A percentile compares a stretch with the other conserved stretches of the same genome.
These are phyloP conservation scores for Calliopsis andreniformis DNA, from an alignment of 1,140 invertebrate species.

Conservation along the genomic window DNA sequence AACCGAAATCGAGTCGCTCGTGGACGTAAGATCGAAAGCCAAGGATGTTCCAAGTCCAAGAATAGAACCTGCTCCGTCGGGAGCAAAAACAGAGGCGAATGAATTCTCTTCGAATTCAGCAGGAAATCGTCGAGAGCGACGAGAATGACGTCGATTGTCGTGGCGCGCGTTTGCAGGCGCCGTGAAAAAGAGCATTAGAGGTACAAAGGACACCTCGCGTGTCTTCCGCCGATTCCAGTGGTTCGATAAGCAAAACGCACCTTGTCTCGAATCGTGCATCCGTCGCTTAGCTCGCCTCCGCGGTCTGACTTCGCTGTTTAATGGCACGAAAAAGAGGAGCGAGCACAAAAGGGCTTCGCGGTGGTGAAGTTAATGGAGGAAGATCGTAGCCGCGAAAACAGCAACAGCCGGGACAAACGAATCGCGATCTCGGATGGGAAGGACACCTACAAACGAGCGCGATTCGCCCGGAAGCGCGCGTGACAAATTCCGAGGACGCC, in stretches of 20 bases:
- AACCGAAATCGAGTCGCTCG: not conserved
- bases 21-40: too few relatives aligned
- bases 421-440: constrained; percentile 8
- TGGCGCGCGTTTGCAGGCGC: too few relatives aligned
- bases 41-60: too few relatives aligned
- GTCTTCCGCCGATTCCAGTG: constrained; percentile 2
- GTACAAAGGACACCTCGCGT: constrained; percentile 2
- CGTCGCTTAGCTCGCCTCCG: not conserved
- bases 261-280: not conserved
- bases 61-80: not conserved
- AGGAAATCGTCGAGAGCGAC: not conserved
- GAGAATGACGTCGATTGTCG: constrained; percentile 13
- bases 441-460: constrained; percentile 9
- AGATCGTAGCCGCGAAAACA: not conserved
- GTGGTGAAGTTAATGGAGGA: not conserved
- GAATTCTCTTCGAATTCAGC: not conserved
- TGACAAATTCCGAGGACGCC: constrained; percentile 3
- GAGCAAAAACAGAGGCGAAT: not conserved
- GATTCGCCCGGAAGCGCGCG: not conserved
- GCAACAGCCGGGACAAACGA: not conserved
- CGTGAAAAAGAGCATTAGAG: not conserved
- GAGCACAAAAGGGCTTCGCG: not conserved
- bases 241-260: constrained; percentile 22
- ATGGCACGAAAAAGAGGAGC: not conserved
- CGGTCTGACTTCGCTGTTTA: not conserved